Base-by-base conservation (phyloP, 2,888 invertebrate genomes). In the Drosophila neutralis region DNA sequence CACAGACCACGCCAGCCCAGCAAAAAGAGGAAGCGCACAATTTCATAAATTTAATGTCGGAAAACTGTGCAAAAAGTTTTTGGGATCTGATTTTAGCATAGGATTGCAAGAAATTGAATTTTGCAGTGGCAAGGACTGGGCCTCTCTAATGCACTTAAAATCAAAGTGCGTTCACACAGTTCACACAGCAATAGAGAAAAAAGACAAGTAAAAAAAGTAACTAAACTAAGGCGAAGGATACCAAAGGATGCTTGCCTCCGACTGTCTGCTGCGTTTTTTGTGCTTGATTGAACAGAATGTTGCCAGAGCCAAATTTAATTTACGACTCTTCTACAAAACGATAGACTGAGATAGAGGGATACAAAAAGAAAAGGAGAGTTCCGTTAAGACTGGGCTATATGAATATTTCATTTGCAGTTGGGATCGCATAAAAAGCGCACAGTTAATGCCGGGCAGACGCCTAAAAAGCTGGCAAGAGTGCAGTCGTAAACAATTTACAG, bases 91-190 rank as follows among this genome's bases (percentile, higher is more conserved):
- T 89, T 78, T 84, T 84, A 83, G 83, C 83, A 84, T 87, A 87
- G 84, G 79, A 89, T 87, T 89, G 82, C 89, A 89, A 90, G 92
- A 92, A 92, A 92, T 92, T 89, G 78, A 89, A 89, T 85, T 82
- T 75, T 68, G 48, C 74, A 67, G 74, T 59, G 67, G 64, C 73
- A 66, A 73, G 67, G 63, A 80, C 69, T 84, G 73, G 73, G 91
- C 92, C 92, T 91, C 89, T 91, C 89, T 91, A 92, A 92, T 92
- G 91, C 90, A 90, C 91, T 92, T 92, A 92, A 84, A 92, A 92
- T 92, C 92, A 92, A 90, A 90, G 92, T 91, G 80, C 86, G 85
- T 80, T 81, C 87, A 69, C 75, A 85, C 80, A 82, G 77, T 72
- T 80, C 66, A 75, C 82, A 70, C 80, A 73, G 64, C 73, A 58